Conservation (phyloP, 53 echinoderm and acorn worm species). For the Echinarachnius parma region DNA sequence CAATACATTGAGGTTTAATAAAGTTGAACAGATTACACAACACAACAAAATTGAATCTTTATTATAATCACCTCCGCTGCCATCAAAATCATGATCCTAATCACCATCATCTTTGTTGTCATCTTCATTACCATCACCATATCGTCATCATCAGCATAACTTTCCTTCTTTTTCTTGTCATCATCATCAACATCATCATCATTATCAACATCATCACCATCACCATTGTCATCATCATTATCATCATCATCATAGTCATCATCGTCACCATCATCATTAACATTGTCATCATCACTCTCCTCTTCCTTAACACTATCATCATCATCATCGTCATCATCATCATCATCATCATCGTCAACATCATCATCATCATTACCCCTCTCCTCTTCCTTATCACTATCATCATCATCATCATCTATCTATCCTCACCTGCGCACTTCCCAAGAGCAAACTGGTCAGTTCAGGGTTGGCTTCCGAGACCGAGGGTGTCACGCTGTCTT, state of each 20-base stretch:
- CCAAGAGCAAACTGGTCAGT: constrained; percentile 6
- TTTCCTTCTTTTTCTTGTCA: neutral
- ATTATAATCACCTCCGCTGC: no score
- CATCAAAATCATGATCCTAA: no score
- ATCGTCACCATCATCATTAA: constrained; percentile 3
- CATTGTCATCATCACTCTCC: constrained; percentile 1
- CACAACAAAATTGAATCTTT: no score
- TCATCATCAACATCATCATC: neutral
- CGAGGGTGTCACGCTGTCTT: no score
- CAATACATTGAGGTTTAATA: no score
- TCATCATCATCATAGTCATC: neutral
- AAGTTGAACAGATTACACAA: no score
- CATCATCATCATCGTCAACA: constrained; percentile 44
- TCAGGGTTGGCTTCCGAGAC: constrained; percentile 10
- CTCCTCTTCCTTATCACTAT: neutral
- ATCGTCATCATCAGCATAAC: no score
- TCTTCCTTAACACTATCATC: constrained; percentile 33
- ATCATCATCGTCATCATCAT: constrained; percentile 42
- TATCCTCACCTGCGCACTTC: neutral
- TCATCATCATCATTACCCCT: constrained; percentile 26
- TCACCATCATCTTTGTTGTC: no score
- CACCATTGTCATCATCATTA: neutral
- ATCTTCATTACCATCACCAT: no score
- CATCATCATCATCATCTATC: neutral
- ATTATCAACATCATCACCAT: neutral